Evolutionary conservation across 2,113 vertebrate species (phyloP), one percentile per base, ranked within the genome.

Genomic region (Coregonus clupeaformis): DNA sequence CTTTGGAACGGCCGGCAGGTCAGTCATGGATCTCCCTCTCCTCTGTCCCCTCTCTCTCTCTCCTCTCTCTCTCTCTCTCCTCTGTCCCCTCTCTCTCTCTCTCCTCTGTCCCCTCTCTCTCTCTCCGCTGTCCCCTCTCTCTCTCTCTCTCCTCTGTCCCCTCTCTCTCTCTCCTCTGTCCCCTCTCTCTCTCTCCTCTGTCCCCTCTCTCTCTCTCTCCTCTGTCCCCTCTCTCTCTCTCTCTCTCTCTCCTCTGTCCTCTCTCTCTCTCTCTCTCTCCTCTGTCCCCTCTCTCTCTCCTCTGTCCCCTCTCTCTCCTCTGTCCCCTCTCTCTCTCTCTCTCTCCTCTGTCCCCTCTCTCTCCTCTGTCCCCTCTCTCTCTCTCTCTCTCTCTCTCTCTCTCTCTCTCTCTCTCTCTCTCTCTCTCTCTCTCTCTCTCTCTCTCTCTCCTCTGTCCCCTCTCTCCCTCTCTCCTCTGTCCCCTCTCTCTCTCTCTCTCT

Each of bases 1-100:
- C 77, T 88, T 97, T 32, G 98, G 97, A 24, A 99, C 97, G 25
- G 90, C 89, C 5, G 94, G 95, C 85, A 95, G 94, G 97, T 97
- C 77, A 89, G 82, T 30, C 3, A 27, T 60, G 5, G 3, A 42
- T 24, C 30, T 32, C 4, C 29, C 2, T 12, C 66, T 13, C 4
- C 67, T 6, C 36, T 29, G n/a, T 29, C 9, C 30, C 32, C 55
- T 67, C 6, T 42, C n/a, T 77, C 52, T n/a, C n/a, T n/a, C 9
- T 4, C 16, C 13, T 55, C 52, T 20, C 16, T 55, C 16, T 13
- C 45, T 47, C 45, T 47, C 18, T 1, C 1, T 55, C 52, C 18
- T 20, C 16, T 16, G 3, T 47, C 45, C 13, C 45, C 13, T 13
- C 45, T 13, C 13, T 24, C 30, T 32, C 4, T n/a, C 2, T 12